Base-by-base conservation (phyloP, 2,113 vertebrate species). In the Scatophagus argus region DNA sequence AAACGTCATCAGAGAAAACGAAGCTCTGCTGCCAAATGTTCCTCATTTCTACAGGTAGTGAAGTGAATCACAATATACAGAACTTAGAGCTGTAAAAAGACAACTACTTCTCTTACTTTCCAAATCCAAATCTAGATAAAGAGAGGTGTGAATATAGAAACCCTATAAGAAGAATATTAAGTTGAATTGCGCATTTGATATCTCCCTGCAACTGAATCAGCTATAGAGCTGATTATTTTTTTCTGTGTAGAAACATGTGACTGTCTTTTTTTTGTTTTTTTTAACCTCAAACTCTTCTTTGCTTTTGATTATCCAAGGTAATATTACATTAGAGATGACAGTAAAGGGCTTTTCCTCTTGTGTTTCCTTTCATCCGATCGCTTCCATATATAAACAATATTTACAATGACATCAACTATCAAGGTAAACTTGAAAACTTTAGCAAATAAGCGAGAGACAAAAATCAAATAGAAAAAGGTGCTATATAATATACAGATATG, bases 391-490 rank as follows among this genome's bases (percentile, higher is more conserved):
- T 60, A 77, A n/a, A 85, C 81, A 84, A 80, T 90, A 92, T 94
- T 89, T 91, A 93, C 90, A 93, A 80, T 89, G 88, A 88, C 87
- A 88, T 89, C 78, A 88, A 79, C 74, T 59, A 77, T 82, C 63
- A 77, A 83, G 83, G 49, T 87, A 69, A 92, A 85, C 77, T 80
- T 64, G 55, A 75, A 86, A 89, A 84, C 71, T 91, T 76, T 74
- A 86, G 63, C 70, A 79, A 87, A 88, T 58, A 41, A 86, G 78
- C 52, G 76, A 88, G 65, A 49, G 52, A 34, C 74, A 82, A 44
- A 81, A 75, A 60, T 83, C 62, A 80, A 80, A 84, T 73, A 79
- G 74, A 90, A 91, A 93, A 93, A 94, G 88, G 90, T 93, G 92
- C 87, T 81, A 79, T 82, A 80, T 83, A 79, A 81, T 88, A 46